Evolutionary conservation across 2,888 invertebrate species (phyloP).

Genomic region (Anticlea derivata): DNA sequence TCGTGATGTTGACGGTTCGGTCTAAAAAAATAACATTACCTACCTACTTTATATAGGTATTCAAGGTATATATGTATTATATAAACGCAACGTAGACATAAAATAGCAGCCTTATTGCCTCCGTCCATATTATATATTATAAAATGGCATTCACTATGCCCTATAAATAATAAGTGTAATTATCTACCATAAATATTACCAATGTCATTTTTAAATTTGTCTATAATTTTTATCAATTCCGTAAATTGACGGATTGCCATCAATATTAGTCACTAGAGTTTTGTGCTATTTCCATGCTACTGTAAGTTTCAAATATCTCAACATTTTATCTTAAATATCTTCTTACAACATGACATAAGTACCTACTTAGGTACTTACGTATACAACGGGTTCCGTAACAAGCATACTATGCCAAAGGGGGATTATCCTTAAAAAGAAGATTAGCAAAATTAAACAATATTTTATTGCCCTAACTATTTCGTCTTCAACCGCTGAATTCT

Average conservation of each 20-base stretch:
- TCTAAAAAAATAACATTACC: constrained; percentile 4
- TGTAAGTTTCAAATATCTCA: constrained; percentile 51
- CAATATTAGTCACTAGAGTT: constrained; percentile 71
- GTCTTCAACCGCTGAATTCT: too few relatives aligned
- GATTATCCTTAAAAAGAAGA: too few relatives aligned
- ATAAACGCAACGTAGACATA: constrained; percentile 28
- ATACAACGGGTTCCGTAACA: too few relatives aligned
- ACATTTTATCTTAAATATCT: background rate
- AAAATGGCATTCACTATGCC: constrained; percentile 24
- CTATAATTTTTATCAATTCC: constrained; percentile 13
- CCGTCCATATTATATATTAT: constrained; percentile 56
- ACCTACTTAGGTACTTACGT: too few relatives aligned
- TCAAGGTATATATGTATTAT: constrained; percentile 15
- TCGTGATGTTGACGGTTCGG: too few relatives aligned
- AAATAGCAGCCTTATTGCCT: constrained; percentile 63
- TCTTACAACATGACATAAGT: too few relatives aligned
- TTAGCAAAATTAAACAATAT: too few relatives aligned
- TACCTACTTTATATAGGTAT: constrained; percentile 3
- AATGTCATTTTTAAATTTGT: constrained; percentile 15
- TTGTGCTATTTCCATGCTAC: constrained; percentile 47
- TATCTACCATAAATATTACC: constrained; percentile 13
- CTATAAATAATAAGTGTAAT: constrained; percentile 15
- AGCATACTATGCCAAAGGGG: too few relatives aligned
- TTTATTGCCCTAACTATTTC: too few relatives aligned
- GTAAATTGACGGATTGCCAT: constrained; percentile 59